Base-by-base conservation (phyloP, 2,888 invertebrate species). In the Drosophila sordidula region DNA sequence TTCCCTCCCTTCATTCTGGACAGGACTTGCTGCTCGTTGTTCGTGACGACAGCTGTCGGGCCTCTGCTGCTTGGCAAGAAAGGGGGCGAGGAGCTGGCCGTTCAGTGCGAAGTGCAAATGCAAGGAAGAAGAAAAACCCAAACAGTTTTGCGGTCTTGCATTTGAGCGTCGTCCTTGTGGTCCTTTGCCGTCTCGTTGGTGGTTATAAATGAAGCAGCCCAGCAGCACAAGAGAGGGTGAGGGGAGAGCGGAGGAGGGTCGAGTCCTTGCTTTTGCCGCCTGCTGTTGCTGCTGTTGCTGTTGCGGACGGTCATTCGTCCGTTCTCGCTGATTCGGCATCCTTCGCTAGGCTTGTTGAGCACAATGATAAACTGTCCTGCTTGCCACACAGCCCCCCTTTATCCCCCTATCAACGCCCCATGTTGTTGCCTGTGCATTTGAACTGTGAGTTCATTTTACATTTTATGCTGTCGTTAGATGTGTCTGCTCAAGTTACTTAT, bases 121-220 rank as follows among this genome's bases (percentile, higher is more conserved):
- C 83, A 82, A 61, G 67, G 70, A 73, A 55, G 70, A 61, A 70
- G 75, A 58, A 74, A 65, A 73, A 82, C 86, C 73, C 70, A 80
- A 88, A 88, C 82, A 88, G 77, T 82, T 82, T 82, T 82, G 82
- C 62, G 82, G 82, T 86, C 83, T 82, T 86, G 83, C 88, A 82
- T 72, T 85, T 70, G 73, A 75, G 59, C 70, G 29, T 61, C 63
- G 39, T 70, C 67, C 70, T 70, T 73, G 78, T 74, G 70, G 67
- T 74, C 66, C 65, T 68, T 70, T 66, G 81, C 75, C 77, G 72
- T 80, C 84, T 78, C 75, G 75, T 69, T 75, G 74, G 68, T 59
- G 78, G 75, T 75, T 75, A 75, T 75, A 78, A 75, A 75, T 75
- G 75, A 75, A 74, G 69, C 75, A 68, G 57, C 74, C 69, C 51